These are phyloP conservation scores for Drosophila azteca DNA, from an alignment of 1,140 invertebrate species.

Conservation along the genomic window DNA sequence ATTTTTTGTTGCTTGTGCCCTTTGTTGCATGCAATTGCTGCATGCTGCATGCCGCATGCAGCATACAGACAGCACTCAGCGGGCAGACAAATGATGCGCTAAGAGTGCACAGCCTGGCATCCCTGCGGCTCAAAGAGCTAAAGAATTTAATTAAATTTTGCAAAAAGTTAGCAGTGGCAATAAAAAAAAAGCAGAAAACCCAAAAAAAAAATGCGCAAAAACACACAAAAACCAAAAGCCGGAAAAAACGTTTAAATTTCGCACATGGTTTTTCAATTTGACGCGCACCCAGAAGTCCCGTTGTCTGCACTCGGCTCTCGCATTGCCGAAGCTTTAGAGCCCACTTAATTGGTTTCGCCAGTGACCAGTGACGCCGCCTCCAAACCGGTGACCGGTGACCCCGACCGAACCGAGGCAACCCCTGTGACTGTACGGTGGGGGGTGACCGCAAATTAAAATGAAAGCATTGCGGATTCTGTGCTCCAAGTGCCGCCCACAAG, in stretches of 20 bases:
- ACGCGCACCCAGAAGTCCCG: conserved; percentile 19
- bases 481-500: conserved; percentile 8
- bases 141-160: conserved; percentile 77
- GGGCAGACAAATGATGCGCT: conserved; percentile 69
- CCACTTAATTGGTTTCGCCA: conserved; percentile 68
- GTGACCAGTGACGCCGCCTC: not conserved
- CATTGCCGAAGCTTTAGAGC: conserved; percentile 24
- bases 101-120: conserved; percentile 48
- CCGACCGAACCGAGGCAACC: conserved; percentile 2
- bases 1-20: not conserved
- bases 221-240: conserved; percentile 4
- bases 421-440: not conserved
- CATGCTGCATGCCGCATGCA: conserved; percentile 1
- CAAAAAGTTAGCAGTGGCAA: conserved; percentile 38
- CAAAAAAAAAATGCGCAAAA: not conserved
- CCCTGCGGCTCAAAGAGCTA: conserved; percentile 66
- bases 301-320: too few species aligned
- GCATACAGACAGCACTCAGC: conserved; percentile 2
- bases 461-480: conserved; percentile 16
- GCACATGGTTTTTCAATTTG: conserved; percentile 47
- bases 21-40: conserved; percentile 25
- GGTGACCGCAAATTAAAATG: conserved; percentile 58
- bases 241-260: conserved; percentile 33
- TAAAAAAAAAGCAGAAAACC: conserved; percentile 13
- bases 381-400: conserved; percentile 1